Base-by-base conservation (phyloP, 2,888 invertebrate genomes). In the Lithodes maja region DNA sequence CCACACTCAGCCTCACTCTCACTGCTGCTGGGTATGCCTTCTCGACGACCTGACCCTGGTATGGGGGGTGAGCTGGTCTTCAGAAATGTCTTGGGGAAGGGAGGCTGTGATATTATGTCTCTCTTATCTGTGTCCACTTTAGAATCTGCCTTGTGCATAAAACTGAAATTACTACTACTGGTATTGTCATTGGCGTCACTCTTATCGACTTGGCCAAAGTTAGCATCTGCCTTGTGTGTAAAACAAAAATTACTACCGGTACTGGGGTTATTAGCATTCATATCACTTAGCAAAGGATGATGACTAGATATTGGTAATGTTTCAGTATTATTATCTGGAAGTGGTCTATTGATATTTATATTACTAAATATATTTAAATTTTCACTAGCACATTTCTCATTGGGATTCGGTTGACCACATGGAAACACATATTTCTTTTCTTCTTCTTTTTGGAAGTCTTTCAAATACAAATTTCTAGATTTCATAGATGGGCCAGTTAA, bases 1-100 rank as follows among this genome's bases (percentile, higher is more conserved):
- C 89, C 89, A 85, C 90, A 86, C 75, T 91, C 91, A 3, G 91
- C 91, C 55, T 91, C 91, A 89, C 91, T 91, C 79, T 91, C 91
- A 52, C 91, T 91, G 82, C 91, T 91, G 82, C 91, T 91, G 52
- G 87, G 82, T 55, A 86, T 77, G 15, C 89, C 85, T 71, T 89
- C 83, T 55, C 78, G 74, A 3, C 71, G 74, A 1, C 52, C 33
- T 12, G 53, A 69, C 55, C 55, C 33, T n/a, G 83, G 83, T 1
- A 77, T 83, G 77, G 87, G 71, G 12, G 87, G 71, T 12, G 71
- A 79, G 69, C 52, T 50, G 5, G 85, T n/a, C 15, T 79, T 85
- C 3, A 85, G 53, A n/a, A 69, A n/a, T 49, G 83, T 54, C 69
- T 83, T 87, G 78, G 75, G 78, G n/a, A 61, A 77, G 12, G n/a